Base-by-base conservation (phyloP, 1,140 invertebrate genomes). In the Drosophila trapezifrons region DNA sequence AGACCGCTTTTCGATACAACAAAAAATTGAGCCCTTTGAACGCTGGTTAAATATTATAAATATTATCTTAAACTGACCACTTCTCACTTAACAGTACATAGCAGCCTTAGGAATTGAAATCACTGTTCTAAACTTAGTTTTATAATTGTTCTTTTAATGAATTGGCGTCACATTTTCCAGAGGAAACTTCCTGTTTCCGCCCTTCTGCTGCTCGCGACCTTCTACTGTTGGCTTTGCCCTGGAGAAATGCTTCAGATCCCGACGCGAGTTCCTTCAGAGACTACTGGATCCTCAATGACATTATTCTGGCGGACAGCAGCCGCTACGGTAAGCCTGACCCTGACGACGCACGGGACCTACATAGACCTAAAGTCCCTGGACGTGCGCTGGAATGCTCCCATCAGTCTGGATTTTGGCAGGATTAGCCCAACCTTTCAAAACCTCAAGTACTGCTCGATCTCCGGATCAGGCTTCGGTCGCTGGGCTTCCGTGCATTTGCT, bases 401-500 rank as follows among this genome's bases (percentile, higher is more conserved):
- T 80, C 12, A 73, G 63, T 37, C 13, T 80, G 1, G 54, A 77
- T 10, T 69, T 69, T 29, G 43, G 69, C 3, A 2, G 18, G 22
- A 49, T 67, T 0, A n/a, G 64, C 12, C 13, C 29, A 0, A 46
- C 15, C 7, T 25, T 80, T 0, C 17, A 73, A 12, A 18, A 77
- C n/a, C 42, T 80, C 5, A 67, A 62, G 9, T 69, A 77, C 13
- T 77, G 74, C 9, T 46, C 74, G 0, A 10, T 25, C 0, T 46
- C 43, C 13, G 15, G 37, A 0, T 7, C 7, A 0, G 45, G n/a
- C 9, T 80, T 71, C 40, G 8, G 17, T 1, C 51, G 43, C 7
- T 80, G 58, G 59, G 55, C 77, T 0, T 77, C 77, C 12, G 22
- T 80, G 9, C 74, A 80, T 12, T 42, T 80, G 57, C 49, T 80